Evolutionary conservation across 2,888 invertebrate species (phyloP), one percentile per base, ranked within the genome.

Genomic region (Drosophila fungiperda): DNA sequence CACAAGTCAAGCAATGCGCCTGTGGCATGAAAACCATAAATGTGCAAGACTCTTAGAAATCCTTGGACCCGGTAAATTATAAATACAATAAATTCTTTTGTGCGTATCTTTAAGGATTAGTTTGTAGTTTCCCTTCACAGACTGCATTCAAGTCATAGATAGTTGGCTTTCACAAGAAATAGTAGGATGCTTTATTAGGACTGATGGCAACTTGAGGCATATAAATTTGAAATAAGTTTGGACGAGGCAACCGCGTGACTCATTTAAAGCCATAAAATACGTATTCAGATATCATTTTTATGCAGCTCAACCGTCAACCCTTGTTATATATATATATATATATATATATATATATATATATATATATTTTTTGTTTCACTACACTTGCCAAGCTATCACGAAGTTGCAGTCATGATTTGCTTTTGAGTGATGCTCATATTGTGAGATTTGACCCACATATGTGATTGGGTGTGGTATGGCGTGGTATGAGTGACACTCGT

Each of bases 351-450:
- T 23, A 23, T 23, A 45, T 38, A 63, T 55, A 26, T 26, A 45
- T 33, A 64, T 55, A 55, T 40, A 3, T 54, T 36, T 50, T n/a
- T 48, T 48, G 23, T 50, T 52, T 50, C 36, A n/a, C 32, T 40
- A 60, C 42, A 74, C 49, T 60, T 69, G 63, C 45, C 60, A 68
- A 29, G 59, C 57, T 61, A 62, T 58, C 66, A 74, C 73, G 73
- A 78, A 69, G 74, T 67, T 74, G 74, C 66, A 64, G 63, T 54
- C 78, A 50, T 66, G 78, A 77, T 77, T 78, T 77, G 78, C 64
- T 54, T 62, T 78, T 78, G 77, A 74, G 78, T 78, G 78, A 78
- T 78, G 77, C 74, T 74, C 70, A 78, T 78, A 78, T 78, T 70
- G 77, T 74, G 58, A 73, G 69, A 77, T 77, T 77, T 77, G 78